These are phyloP conservation scores for Pocillopora meandrina DNA, from an alignment of 92 coral and sea anemone genomes.

Conservation along the genomic window DNA sequence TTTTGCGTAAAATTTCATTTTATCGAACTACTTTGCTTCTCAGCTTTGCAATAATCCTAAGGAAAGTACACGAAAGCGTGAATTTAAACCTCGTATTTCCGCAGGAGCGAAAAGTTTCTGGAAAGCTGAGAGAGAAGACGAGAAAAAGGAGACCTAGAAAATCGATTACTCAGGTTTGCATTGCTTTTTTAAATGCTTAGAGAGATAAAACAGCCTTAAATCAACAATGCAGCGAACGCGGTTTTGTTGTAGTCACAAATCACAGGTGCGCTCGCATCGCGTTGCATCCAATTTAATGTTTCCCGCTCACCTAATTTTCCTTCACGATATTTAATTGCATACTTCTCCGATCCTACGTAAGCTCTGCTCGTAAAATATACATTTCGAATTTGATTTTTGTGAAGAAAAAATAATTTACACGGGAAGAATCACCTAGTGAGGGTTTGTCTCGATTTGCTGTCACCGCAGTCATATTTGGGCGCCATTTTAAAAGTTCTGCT, in stretches of 20 bases:
- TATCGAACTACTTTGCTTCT: neutral
- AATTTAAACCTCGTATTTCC: neutral
- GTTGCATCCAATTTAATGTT: neutral
- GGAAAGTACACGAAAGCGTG: neutral
- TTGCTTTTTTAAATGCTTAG: no score
- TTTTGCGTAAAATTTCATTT: neutral
- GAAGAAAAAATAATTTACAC: no score
- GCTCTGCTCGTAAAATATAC: no score
- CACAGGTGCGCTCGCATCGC: slow-evolving; percentile 14
- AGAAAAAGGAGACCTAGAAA: slow-evolving; percentile 33
- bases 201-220: neutral
- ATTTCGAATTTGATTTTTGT: no score
- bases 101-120: neutral
- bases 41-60: neutral
- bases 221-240: neutral
- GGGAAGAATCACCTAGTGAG: no score
- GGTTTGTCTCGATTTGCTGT: no score
- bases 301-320: neutral
- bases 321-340: neutral
- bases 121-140: slow-evolving; percentile 7
- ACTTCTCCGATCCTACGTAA: neutral
- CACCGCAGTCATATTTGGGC: no score
- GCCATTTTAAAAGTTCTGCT: no score
- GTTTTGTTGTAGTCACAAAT: neutral
- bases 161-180: slow-evolving; percentile 8